Evolutionary conservation across 2,797 vertebrate genomes (phyloP).

Genomic region (Kryptopterus vitreolus): DNA sequence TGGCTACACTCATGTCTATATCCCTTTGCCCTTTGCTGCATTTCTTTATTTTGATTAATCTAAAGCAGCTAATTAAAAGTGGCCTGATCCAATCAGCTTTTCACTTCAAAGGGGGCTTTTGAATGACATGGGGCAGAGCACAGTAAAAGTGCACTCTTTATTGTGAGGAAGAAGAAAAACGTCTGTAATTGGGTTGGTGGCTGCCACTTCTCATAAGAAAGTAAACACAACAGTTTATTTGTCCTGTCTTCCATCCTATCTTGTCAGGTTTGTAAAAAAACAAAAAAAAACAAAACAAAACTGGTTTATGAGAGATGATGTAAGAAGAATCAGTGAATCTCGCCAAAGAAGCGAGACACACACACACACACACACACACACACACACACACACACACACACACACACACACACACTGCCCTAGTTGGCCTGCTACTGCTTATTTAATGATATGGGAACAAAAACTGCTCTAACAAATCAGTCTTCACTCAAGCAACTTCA

Average conservation of each 20-base stretch:
- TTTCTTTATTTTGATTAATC: background rate
- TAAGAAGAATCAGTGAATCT: too few relatives aligned
- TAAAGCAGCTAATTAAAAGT: slow-evolving; percentile 47
- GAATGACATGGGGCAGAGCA: slow-evolving; percentile 13
- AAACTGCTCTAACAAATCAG: slow-evolving; percentile 11
- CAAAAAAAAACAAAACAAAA: background rate
- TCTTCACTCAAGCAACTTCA: slow-evolving; percentile 20
- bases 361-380: background rate
- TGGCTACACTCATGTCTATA: background rate
- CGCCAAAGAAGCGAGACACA: background rate
- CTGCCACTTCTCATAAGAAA: slow-evolving; percentile 37
- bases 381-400: background rate
- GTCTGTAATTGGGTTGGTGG: slow-evolving; percentile 49
- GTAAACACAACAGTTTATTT: slow-evolving; percentile 25
- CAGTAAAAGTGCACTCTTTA: slow-evolving; percentile 15
- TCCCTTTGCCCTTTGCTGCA: slow-evolving; percentile 16
- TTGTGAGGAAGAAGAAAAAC: slow-evolving; percentile 24
- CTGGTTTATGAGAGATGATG: slow-evolving; percentile 27
- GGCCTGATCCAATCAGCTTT: slow-evolving; percentile 47
- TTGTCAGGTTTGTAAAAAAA: slow-evolving; percentile 37
- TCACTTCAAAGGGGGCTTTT: slow-evolving; percentile 52
- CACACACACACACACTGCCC: slow-evolving; percentile 12
- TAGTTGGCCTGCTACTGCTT: slow-evolving; percentile 22
- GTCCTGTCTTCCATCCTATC: background rate
- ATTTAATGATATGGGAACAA: slow-evolving; percentile 44